phyloP scores from a whole-genome alignment of 2,888 invertebrate species.

The Coecobrya sp. region DNA sequence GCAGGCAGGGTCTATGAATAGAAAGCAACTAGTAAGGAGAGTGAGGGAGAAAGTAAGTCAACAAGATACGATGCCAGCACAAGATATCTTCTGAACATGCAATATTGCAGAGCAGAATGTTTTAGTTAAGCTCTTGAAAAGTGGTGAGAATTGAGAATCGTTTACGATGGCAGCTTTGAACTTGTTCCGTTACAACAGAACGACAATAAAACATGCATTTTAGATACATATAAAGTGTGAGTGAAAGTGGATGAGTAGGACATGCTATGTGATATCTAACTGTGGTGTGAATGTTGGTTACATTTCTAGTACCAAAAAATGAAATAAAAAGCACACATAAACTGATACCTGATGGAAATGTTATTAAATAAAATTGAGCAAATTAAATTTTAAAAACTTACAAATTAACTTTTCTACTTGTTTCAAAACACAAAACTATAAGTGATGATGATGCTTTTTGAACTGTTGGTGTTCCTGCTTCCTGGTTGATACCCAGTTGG shows the following conservation, averaged over 20 bases:
- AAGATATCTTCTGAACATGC: background rate
- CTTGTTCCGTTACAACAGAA: background rate
- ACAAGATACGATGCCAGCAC: background rate
- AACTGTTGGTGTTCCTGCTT: too few species aligned
- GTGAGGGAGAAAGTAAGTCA: slow-evolving; percentile 14
- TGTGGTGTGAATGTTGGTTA: too few species aligned
- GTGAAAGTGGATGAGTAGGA: too few species aligned
- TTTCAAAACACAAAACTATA: too few species aligned
- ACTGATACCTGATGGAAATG: background rate
- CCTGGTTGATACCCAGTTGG: background rate
- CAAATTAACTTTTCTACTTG: background rate
- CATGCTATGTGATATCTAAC: too few species aligned
- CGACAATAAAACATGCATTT: too few species aligned
- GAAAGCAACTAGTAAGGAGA: slow-evolving; percentile 26
- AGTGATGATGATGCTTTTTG: too few species aligned
- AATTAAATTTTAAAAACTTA: slow-evolving; percentile 9
- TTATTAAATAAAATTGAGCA: background rate
- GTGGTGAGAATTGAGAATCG: background rate
- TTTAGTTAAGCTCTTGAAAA: slow-evolving; percentile 4
- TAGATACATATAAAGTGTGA: too few species aligned
- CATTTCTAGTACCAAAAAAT: too few species aligned
- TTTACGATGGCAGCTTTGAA: slow-evolving; percentile 23
- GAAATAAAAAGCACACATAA: too few species aligned
- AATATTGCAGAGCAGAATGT: background rate
- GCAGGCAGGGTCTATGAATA: background rate